phyloP scores from a whole-genome alignment of 2,113 vertebrate genomes.

The Marmota monax region DNA sequence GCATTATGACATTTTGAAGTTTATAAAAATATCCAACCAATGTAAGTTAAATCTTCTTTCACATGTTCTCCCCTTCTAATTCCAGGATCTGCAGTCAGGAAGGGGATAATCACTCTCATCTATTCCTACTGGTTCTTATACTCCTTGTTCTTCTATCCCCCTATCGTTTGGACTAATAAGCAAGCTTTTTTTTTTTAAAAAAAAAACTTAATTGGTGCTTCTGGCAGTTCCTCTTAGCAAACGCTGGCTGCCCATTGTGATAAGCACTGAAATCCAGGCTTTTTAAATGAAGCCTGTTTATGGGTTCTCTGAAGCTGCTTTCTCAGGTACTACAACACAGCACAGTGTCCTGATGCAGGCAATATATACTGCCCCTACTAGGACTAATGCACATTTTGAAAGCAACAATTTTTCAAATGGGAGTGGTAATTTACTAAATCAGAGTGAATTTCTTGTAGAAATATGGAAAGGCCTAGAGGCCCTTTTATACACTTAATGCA shows the following conservation, averaged over 20 bases:
- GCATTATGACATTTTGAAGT: not conserved
- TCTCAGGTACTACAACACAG: not conserved
- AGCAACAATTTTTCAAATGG: slow-evolving; percentile 61
- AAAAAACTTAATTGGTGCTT: slow-evolving; percentile 42
- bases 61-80: not conserved
- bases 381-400: slow-evolving; percentile 61
- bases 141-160: not conserved
- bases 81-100: not conserved
- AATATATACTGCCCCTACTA: not conserved
- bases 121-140: not conserved
- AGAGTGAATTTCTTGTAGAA: slow-evolving; percentile 12
- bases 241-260: not conserved
- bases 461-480: not conserved
- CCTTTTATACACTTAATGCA: slow-evolving; percentile 49
- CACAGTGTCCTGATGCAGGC: not conserved
- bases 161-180: not conserved
- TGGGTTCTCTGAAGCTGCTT: slow-evolving; percentile 19
- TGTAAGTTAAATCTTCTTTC: slow-evolving; percentile 9
- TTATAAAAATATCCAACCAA: not conserved
- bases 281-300: slow-evolving; percentile 26
- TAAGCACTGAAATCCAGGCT: slow-evolving; percentile 28
- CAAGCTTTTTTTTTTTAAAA: not conserved
- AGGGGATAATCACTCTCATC: not conserved
- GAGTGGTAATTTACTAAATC: slow-evolving; percentile 62
- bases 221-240: not conserved